Evolutionary conservation across 1,140 invertebrate species (phyloP).

Genomic region (Drosophila bipectinata): DNA sequence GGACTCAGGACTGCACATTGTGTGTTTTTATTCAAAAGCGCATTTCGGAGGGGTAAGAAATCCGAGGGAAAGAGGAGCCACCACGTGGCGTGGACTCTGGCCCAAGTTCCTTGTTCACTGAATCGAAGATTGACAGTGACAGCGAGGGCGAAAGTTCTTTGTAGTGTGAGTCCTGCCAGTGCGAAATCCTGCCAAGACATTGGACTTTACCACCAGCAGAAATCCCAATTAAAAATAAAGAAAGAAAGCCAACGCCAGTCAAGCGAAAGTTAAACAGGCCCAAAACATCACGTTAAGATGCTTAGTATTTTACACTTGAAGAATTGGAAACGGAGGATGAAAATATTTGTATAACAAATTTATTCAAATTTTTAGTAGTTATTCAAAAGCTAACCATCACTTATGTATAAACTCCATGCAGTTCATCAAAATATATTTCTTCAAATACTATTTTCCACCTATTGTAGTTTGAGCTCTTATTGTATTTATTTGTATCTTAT

Average conservation of each 20-base stretch:
- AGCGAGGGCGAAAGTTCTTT: constrained; percentile 31
- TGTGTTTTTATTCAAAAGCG: constrained; percentile 74
- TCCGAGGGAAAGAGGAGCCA: constrained; percentile 32
- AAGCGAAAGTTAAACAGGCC: constrained; percentile 72
- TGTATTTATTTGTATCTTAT: too few relatives aligned
- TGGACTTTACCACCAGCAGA: constrained; percentile 42
- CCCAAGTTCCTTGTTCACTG: constrained; percentile 42
- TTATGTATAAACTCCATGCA: too few relatives aligned
- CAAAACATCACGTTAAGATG: constrained; percentile 58
- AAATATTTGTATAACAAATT: background rate
- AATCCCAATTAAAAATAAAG: constrained; percentile 81
- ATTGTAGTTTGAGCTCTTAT: too few relatives aligned
- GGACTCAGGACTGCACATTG: constrained; percentile 58
- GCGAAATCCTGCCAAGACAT: constrained; percentile 48
- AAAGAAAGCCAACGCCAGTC: constrained; percentile 68
- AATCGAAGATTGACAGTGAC: constrained; percentile 50
- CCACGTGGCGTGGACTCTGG: constrained; percentile 59
- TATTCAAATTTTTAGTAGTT: too few relatives aligned
- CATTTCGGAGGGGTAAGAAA: constrained; percentile 50
- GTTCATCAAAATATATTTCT: too few relatives aligned
- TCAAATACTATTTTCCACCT: too few relatives aligned
- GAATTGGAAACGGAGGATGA: background rate
- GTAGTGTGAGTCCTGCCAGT: constrained; percentile 29
- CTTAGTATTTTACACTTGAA: constrained; percentile 6
- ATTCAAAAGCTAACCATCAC: too few relatives aligned